phyloP scores from a whole-genome alignment of 1,140 invertebrate genomes.

The Drosophila jambulina region DNA sequence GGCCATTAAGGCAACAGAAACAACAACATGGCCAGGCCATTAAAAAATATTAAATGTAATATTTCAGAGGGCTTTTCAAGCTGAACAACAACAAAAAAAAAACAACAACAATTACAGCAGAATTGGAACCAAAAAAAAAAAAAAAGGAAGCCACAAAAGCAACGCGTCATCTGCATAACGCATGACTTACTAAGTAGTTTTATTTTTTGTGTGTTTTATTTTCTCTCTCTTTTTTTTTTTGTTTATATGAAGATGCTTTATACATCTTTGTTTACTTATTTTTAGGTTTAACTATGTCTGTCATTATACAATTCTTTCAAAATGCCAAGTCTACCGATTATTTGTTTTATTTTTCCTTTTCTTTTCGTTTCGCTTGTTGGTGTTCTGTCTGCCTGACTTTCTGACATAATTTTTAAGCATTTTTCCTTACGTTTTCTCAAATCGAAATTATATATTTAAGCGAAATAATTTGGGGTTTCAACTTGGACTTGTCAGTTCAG shows the following conservation, averaged over 20 bases:
- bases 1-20: constrained; percentile 38
- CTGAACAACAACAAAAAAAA: constrained; percentile 23
- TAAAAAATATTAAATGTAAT: constrained; percentile 81
- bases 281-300: constrained; percentile 35
- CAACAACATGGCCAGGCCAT: constrained; percentile 51
- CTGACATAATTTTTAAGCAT: constrained; percentile 33
- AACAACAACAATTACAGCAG: constrained; percentile 26
- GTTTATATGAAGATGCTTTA: constrained; percentile 20
- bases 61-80: constrained; percentile 54
- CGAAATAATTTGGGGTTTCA: constrained; percentile 23
- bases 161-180: constrained; percentile 76
- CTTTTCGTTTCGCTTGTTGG: constrained; percentile 15
- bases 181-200: constrained; percentile 64
- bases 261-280: constrained; percentile 20
- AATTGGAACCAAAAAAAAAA: constrained; percentile 16
- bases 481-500: constrained; percentile 29
- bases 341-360: background rate
- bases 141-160: constrained; percentile 45
- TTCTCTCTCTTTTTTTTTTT: constrained; percentile 4
- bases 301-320: constrained; percentile 64
- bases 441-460: constrained; percentile 13
- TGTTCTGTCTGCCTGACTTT: constrained; percentile 45
- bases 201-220: constrained; percentile 18
- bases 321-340: constrained; percentile 4
- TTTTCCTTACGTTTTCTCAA: constrained; percentile 13